Conservation (phyloP, 2,113 vertebrate genomes). For the Lontra canadensis region DNA sequence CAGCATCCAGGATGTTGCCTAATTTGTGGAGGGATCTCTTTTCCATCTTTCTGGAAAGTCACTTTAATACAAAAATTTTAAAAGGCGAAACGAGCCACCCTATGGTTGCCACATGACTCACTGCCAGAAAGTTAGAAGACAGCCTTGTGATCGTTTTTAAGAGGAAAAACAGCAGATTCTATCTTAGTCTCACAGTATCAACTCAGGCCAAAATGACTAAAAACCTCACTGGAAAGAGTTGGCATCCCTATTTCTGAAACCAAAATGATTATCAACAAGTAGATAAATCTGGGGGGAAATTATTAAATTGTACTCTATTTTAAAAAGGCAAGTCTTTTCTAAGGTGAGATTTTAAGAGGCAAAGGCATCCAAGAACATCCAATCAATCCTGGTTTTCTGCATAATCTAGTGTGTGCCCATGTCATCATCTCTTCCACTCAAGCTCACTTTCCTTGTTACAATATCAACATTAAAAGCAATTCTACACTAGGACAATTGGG, state of each 20-base stretch:
- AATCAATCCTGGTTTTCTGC: not conserved
- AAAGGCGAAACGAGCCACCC: conserved; percentile 27
- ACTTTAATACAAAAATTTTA: not conserved
- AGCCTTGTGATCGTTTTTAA: not conserved
- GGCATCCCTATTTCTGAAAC: not conserved
- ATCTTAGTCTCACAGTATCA: not conserved
- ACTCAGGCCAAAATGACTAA: not conserved
- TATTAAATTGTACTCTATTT: not conserved
- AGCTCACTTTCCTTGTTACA: not conserved
- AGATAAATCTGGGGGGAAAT: not conserved
- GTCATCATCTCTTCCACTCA: not conserved
- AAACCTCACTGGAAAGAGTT: not conserved
- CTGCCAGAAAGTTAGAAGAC: conserved; percentile 7
- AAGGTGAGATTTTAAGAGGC: not conserved
- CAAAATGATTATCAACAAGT: not conserved
- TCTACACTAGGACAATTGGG: not conserved
- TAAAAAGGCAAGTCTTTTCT: not conserved
- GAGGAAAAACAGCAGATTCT: conserved; percentile 26
- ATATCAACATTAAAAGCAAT: not conserved
- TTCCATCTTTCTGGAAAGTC: conserved; percentile 4
- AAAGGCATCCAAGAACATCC: not conserved
- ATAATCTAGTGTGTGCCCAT: not conserved
- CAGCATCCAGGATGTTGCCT: not conserved
- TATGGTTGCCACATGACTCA: not conserved
- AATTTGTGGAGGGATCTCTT: not conserved